These are phyloP conservation scores for Coendou prehensilis DNA, from an alignment of 2,797 vertebrate species.

Conservation along the genomic window DNA sequence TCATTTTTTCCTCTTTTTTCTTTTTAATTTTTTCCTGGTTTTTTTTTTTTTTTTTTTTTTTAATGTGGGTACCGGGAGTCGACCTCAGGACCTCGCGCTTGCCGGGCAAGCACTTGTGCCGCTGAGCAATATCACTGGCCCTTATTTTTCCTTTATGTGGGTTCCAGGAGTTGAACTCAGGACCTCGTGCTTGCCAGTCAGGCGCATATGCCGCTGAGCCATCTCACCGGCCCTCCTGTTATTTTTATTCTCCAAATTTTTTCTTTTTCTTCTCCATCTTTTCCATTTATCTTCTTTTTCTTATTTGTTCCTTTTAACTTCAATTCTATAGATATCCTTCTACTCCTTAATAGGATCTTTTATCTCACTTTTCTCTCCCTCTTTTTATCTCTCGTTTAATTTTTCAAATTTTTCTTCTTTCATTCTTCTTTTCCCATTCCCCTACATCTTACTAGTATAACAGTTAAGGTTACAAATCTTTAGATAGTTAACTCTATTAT, in stretches of 20 bases:
- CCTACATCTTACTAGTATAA: background rate
- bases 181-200: no score
- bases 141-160: no score
- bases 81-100: no score
- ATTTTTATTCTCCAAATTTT: background rate
- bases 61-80: no score
- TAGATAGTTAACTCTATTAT: background rate
- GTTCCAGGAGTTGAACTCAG: no score
- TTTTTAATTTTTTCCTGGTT: background rate
- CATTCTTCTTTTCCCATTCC: background rate
- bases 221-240: background rate
- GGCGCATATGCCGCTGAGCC: no score
- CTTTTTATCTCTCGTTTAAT: background rate
- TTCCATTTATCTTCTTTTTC: background rate
- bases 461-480: background rate
- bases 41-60: background rate
- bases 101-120: no score
- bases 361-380: background rate
- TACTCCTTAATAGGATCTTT: background rate
- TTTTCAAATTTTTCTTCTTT: background rate
- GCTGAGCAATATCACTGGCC: no score
- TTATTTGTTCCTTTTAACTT: background rate
- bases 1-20: background rate
- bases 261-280: background rate
- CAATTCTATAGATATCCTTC: background rate